These are phyloP conservation scores for Beris morrisii DNA, from an alignment of 2,888 invertebrate species.

Conservation along the genomic window DNA sequence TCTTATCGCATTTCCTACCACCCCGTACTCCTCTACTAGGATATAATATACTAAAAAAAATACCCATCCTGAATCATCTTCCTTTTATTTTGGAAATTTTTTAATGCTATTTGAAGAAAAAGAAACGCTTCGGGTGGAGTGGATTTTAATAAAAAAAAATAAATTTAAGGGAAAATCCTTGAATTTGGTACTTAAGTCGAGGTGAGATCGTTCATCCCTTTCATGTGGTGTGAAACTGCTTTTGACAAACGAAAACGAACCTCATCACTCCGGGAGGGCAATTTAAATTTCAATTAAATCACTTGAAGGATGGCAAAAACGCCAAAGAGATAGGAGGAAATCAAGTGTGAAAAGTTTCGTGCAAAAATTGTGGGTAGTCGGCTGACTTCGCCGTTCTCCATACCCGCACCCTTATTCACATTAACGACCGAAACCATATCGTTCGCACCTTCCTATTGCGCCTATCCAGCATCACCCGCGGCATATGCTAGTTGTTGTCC, in stretches of 20 bases:
- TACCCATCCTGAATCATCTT: background rate
- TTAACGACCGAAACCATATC: no score
- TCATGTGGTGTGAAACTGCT: slow-evolving; percentile 38
- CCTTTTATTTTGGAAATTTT: slow-evolving; percentile 5
- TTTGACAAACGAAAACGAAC: slow-evolving; percentile 36
- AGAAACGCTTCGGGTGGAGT: background rate
- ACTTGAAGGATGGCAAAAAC: slow-evolving; percentile 25
- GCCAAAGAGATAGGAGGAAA: background rate
- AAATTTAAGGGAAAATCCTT: slow-evolving; percentile 20
- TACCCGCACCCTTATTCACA: no score
- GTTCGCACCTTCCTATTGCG: slow-evolving; percentile 25
- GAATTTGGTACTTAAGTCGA: slow-evolving; percentile 13
- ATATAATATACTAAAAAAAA: slow-evolving; percentile 11
- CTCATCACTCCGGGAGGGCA: slow-evolving; percentile 35
- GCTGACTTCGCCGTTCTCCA: no score
- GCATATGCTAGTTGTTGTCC: slow-evolving; percentile 18
- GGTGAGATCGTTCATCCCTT: slow-evolving; percentile 35
- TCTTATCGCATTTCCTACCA: slow-evolving; percentile 5
- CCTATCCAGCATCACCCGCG: background rate
- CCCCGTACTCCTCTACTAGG: background rate
- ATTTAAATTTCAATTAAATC: slow-evolving; percentile 41
- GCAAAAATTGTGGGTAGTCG: background rate
- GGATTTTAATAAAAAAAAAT: background rate
- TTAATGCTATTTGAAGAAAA: slow-evolving; percentile 11
- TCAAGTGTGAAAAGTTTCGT: background rate